Evolutionary conservation across 2,113 vertebrate species (phyloP), one percentile per base, ranked within the genome.

Genomic region (Budorcas taxicolor): DNA sequence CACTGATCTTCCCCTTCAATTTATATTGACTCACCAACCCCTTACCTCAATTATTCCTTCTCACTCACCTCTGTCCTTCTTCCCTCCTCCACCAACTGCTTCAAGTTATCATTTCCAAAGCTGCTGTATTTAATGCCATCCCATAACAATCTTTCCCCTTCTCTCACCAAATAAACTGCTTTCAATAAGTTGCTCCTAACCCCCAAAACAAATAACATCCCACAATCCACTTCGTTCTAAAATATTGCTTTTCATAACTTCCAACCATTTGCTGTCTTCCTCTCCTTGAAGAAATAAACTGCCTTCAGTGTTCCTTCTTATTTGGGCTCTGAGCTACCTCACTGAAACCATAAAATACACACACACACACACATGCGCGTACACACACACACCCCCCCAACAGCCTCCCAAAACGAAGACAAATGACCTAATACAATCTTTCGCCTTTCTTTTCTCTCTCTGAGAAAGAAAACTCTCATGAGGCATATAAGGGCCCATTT

Each of bases 181-280:
- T 84, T 90, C 95, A 97, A 62, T 76, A 96, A 95, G 52, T 16
- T 55, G 89, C 86, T 84, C n/a, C 58, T 25, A 67, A 36, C 6
- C 52, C 53, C 40, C 78, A n/a, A 78, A 96, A 95, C 94, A 96
- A 97, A 87, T 47, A 94, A 67, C 40, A 91, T 78, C 53, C 62
- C 83, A 90, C 33, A 87, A 90, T 80, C 78, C 36, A 90, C 93
- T 47, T 96, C 83, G 1, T 74, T 76, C 83, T 90, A 76, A 97
- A 97, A 97, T 90, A 97, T 43, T 97, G 94, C 86, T 95, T 96
- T 97, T 95, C 96, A 97, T 97, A 97, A 97, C 62, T 62, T 98
- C 74, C 40, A 95, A 92, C 78, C 71, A 93, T 90, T 92, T 92
- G 74, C 43, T 93, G 36, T 55, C 40, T 88, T 71, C 88, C 50